phyloP scores from a whole-genome alignment of 2,888 invertebrate genomes.

The Tuta absoluta region DNA sequence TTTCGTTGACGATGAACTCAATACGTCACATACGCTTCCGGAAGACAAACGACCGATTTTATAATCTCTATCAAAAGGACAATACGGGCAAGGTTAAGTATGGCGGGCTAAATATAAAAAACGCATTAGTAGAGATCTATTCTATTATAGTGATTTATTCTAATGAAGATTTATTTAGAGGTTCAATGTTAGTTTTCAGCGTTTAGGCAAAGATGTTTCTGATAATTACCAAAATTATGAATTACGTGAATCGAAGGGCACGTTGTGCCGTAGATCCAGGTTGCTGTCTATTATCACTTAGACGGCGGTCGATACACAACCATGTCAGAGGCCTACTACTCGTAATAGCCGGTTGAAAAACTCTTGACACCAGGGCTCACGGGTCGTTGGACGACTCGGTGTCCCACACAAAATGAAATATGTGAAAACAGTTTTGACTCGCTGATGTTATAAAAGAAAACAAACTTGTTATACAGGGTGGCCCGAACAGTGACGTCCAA shows the following conservation, averaged over 20 bases:
- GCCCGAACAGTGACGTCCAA: too few relatives aligned
- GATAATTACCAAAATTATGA: too few relatives aligned
- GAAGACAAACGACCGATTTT: slow-evolving; percentile 62
- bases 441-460: slow-evolving; percentile 43
- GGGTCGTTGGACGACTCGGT: too few relatives aligned
- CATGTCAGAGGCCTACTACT: too few relatives aligned
- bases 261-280: too few relatives aligned
- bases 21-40: slow-evolving; percentile 76
- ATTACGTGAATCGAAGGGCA: too few relatives aligned
- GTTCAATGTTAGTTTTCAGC: slow-evolving; percentile 36
- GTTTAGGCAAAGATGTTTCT: not conserved
- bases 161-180: slow-evolving; percentile 35
- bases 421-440: slow-evolving; percentile 2
- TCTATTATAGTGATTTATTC: slow-evolving; percentile 47
- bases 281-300: too few relatives aligned
- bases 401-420: too few relatives aligned
- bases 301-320: too few relatives aligned
- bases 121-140: too few relatives aligned
- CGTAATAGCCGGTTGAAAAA: too few relatives aligned
- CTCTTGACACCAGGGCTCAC: too few relatives aligned
- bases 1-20: slow-evolving; percentile 73
- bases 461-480: slow-evolving; percentile 38
- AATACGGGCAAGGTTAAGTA: slow-evolving; percentile 46
- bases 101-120: slow-evolving; percentile 39
- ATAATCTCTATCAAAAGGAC: slow-evolving; percentile 51